These are phyloP conservation scores for Hassar affinis DNA, from an alignment of 2,113 vertebrate genomes.

Conservation along the genomic window DNA sequence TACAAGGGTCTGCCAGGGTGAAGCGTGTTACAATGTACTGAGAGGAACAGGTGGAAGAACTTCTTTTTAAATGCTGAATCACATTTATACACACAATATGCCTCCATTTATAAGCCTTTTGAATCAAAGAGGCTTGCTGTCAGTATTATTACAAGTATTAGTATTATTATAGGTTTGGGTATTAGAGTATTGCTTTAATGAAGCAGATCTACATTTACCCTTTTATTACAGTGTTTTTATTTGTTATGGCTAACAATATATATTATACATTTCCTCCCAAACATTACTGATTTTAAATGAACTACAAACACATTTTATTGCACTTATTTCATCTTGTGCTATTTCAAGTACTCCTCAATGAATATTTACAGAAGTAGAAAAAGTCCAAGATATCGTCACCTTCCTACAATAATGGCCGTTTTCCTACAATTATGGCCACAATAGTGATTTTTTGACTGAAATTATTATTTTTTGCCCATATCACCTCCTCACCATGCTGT, in stretches of 20 bases:
- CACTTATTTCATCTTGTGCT: background rate
- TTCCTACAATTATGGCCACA: too few species aligned
- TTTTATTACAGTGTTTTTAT: background rate
- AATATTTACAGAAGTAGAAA: background rate
- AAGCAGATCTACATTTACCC: background rate
- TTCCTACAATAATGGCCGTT: too few species aligned
- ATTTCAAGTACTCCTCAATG: background rate
- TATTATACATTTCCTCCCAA: background rate
- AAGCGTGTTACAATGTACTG: slow-evolving; percentile 2
- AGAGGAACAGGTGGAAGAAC: slow-evolving; percentile 35
- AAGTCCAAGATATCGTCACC: too few species aligned
- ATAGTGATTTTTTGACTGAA: too few species aligned
- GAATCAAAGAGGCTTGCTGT: background rate
- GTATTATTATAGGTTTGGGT: too few species aligned
- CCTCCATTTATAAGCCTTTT: background rate
- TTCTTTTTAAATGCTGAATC: slow-evolving; percentile 16
- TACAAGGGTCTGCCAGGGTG: slow-evolving; percentile 2
- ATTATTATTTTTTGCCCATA: too few species aligned
- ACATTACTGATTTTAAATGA: background rate
- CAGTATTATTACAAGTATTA: background rate
- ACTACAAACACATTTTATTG: background rate
- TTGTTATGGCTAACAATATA: background rate
- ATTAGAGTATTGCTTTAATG: background rate
- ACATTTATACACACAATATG: background rate
- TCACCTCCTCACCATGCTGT: too few species aligned